A percentile compares a stretch with the other conserved stretches of the same genome.
Evolutionary conservation across 2,888 invertebrate species (phyloP).

Genomic region (Galeruca laticollis): DNA sequence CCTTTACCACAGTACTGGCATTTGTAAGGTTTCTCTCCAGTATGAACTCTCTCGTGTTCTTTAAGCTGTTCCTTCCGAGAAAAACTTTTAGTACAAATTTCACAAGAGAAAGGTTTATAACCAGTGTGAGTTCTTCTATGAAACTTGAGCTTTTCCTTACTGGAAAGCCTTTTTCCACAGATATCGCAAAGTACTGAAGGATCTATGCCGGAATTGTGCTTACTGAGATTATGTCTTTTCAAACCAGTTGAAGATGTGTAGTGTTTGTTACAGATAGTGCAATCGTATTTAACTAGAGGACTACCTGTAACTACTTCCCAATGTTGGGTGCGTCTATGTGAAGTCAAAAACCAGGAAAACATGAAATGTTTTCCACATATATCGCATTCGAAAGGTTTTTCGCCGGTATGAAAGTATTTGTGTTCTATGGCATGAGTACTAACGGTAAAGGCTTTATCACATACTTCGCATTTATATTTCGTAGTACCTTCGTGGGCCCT

Average conservation of each 20-base stretch:
- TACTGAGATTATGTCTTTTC: constrained; percentile 60
- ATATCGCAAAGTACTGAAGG: constrained; percentile 69
- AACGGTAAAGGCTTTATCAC: constrained; percentile 67
- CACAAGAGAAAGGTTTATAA: constrained; percentile 66
- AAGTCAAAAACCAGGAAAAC: constrained; percentile 69
- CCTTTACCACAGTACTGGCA: constrained; percentile 74
- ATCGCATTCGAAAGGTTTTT: constrained; percentile 68
- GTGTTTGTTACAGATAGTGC: constrained; percentile 63
- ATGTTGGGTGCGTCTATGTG: constrained; percentile 69
- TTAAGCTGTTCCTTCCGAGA: constrained; percentile 73
- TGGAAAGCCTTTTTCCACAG: constrained; percentile 70
- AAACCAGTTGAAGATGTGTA: constrained; percentile 61
- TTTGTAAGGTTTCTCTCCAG: constrained; percentile 73
- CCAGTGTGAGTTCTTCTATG: constrained; percentile 70
- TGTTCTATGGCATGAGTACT: constrained; percentile 69
- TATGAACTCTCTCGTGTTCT: constrained; percentile 72
- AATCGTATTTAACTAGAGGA: constrained; percentile 64
- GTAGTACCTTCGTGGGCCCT: constrained; percentile 66
- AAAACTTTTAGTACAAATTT: constrained; percentile 68
- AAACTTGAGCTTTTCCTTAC: constrained; percentile 68
- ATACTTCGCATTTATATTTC: constrained; percentile 67
- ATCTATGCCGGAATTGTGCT: constrained; percentile 65
- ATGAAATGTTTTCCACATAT: constrained; percentile 71
- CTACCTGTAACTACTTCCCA: constrained; percentile 66
- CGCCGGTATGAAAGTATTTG: constrained; percentile 68